phyloP scores from a whole-genome alignment of 2,888 invertebrate genomes.

The Chloroclystis v-ata region DNA sequence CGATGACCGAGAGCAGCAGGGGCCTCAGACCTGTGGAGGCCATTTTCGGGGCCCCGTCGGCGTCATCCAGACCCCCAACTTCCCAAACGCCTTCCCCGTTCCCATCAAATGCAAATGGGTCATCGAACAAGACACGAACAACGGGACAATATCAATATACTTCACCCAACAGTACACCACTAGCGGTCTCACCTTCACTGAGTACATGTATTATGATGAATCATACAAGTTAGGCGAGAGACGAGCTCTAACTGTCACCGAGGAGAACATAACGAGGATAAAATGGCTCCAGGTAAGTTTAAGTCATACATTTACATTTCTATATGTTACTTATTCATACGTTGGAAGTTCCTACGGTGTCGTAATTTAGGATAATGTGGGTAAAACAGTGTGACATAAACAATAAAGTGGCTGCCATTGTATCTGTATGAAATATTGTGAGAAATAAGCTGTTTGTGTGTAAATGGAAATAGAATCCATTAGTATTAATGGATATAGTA shows the following conservation, averaged over 20 bases:
- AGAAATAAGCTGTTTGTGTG: constrained; percentile 10
- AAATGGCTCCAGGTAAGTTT: constrained; percentile 75
- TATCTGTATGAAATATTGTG: constrained; percentile 12
- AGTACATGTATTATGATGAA: constrained; percentile 86
- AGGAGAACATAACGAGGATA: constrained; percentile 84
- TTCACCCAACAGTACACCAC: constrained; percentile 92
- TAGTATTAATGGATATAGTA: constrained; percentile 4
- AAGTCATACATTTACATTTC: constrained; percentile 30
- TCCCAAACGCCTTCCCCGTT: constrained; percentile 87
- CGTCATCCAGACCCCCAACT: constrained; percentile 88
- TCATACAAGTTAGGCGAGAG: constrained; percentile 82
- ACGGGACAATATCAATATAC: constrained; percentile 89
- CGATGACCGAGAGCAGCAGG: constrained; percentile 55
- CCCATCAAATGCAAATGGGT: constrained; percentile 93
- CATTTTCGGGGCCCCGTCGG: constrained; percentile 82
- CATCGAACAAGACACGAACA: constrained; percentile 84
- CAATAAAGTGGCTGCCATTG: constrained; percentile 13
- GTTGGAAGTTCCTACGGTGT: constrained; percentile 15
- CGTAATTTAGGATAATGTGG: constrained; percentile 19
- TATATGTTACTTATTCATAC: constrained; percentile 16
- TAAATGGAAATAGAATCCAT: constrained; percentile 15
- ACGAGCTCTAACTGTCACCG: constrained; percentile 82
- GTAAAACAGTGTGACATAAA: constrained; percentile 18
- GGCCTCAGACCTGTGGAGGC: constrained; percentile 81
- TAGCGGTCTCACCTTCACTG: constrained; percentile 86